Percentiles rank a stretch among this genome's conserved stretches.
Evolutionary conservation across 2,113 vertebrate genomes (phyloP).

Genomic region (Tautogolabrus adspersus): DNA sequence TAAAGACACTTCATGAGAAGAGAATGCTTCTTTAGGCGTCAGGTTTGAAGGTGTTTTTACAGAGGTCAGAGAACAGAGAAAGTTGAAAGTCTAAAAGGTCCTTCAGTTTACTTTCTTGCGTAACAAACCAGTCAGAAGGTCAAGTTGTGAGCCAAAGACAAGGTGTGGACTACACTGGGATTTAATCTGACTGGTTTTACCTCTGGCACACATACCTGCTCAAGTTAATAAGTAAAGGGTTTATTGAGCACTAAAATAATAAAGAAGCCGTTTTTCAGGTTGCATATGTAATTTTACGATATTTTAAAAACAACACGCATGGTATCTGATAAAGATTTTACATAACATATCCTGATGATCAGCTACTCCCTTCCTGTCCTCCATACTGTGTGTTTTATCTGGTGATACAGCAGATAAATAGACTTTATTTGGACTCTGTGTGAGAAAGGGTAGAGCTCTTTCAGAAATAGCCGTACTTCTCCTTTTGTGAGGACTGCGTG

Average conservation of each 20-base stretch:
- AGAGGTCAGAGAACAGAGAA: conserved; percentile 5
- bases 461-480: conserved; percentile 35
- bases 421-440: conserved; percentile 14
- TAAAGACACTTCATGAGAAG: too few relatives aligned
- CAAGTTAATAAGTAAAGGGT: conserved; percentile 36
- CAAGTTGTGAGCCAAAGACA: conserved; percentile 13
- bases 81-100: conserved; percentile 2
- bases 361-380: neutral
- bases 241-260: conserved; percentile 33
- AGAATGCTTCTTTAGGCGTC: neutral
- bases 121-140: conserved; percentile 23
- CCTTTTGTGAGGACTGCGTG: neutral
- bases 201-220: neutral
- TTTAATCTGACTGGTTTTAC: conserved; percentile 19
- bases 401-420: neutral
- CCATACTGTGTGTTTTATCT: neutral
- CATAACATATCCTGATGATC: neutral
- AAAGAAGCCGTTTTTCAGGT: conserved; percentile 27
- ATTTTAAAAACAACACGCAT: too few relatives aligned
- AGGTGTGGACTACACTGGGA: conserved; percentile 28
- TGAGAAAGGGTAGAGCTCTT: conserved; percentile 33
- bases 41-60: neutral
- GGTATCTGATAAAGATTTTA: neutral
- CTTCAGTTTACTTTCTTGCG: conserved; percentile 7
- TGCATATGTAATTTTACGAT: too few relatives aligned